phyloP scores from a whole-genome alignment of 2,113 vertebrate species.

The Montifringilla adamsi region DNA sequence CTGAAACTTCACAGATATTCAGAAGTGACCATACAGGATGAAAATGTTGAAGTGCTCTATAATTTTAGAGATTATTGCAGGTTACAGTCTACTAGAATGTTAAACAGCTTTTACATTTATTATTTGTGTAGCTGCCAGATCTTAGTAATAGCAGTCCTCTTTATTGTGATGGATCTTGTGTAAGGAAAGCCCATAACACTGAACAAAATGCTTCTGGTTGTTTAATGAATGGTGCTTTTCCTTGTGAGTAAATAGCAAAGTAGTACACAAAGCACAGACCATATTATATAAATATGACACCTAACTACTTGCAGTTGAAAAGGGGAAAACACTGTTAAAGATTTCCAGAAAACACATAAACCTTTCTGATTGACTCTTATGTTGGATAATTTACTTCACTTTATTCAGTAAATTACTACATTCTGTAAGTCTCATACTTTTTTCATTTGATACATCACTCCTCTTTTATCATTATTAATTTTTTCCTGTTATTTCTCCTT shows the following conservation, averaged over 20 bases:
- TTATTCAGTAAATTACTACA: background rate
- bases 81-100: background rate
- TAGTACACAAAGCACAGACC: background rate
- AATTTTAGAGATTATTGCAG: background rate
- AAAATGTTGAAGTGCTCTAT: background rate
- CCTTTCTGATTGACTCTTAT: background rate
- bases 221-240: background rate
- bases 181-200: background rate
- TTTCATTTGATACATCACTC: background rate
- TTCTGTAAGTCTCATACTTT: background rate
- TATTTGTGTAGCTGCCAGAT: background rate
- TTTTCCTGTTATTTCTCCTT: background rate
- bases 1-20: background rate
- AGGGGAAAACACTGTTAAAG: background rate
- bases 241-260: slow-evolving; percentile 8
- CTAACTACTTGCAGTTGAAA: background rate
- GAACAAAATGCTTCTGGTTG: background rate
- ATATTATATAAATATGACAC: background rate
- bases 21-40: background rate
- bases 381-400: background rate
- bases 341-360: background rate
- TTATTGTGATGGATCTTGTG: slow-evolving; percentile 7
- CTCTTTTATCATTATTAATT: background rate
- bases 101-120: background rate
- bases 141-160: background rate